phyloP scores from a whole-genome alignment of 2,888 invertebrate genomes.

The Elmis aenea region DNA sequence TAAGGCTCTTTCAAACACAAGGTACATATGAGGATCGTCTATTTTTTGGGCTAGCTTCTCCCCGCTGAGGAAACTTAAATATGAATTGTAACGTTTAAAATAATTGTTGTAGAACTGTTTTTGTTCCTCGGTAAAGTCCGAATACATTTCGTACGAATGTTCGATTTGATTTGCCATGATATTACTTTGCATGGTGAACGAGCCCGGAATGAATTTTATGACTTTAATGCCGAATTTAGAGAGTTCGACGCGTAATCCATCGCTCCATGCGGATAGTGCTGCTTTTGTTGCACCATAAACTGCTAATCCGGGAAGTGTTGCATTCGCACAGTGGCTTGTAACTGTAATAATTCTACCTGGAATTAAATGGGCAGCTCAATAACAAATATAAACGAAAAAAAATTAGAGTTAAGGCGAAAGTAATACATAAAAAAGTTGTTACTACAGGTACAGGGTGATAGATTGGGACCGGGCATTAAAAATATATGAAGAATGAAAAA shows the following conservation, averaged over 20 bases:
- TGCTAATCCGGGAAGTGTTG: constrained; percentile 67
- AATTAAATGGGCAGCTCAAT: no score
- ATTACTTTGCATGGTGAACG: constrained; percentile 64
- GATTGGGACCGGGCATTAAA: no score
- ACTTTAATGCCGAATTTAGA: constrained; percentile 66
- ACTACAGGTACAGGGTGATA: no score
- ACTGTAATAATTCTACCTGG: constrained; percentile 70
- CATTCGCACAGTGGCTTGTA: constrained; percentile 75
- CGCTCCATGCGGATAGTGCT: constrained; percentile 68
- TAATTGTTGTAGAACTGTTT: constrained; percentile 59
- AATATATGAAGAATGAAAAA: no score
- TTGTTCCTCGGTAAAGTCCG: constrained; percentile 59
- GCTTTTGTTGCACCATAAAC: constrained; percentile 81
- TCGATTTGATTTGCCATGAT: constrained; percentile 60
- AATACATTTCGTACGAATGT: constrained; percentile 61
- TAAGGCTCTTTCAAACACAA: constrained; percentile 60
- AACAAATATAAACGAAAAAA: no score
- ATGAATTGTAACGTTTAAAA: constrained; percentile 59
- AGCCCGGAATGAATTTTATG: constrained; percentile 73
- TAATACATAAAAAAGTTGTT: no score
- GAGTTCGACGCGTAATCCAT: constrained; percentile 68
- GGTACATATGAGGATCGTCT: constrained; percentile 51
- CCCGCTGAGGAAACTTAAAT: constrained; percentile 49
- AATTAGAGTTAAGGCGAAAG: no score
- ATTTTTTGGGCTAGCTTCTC: constrained; percentile 52